A percentile compares a stretch with the other conserved stretches of the same genome.
phyloP scores from a whole-genome alignment of 2,113 vertebrate species.

The Holacanthus passer region DNA sequence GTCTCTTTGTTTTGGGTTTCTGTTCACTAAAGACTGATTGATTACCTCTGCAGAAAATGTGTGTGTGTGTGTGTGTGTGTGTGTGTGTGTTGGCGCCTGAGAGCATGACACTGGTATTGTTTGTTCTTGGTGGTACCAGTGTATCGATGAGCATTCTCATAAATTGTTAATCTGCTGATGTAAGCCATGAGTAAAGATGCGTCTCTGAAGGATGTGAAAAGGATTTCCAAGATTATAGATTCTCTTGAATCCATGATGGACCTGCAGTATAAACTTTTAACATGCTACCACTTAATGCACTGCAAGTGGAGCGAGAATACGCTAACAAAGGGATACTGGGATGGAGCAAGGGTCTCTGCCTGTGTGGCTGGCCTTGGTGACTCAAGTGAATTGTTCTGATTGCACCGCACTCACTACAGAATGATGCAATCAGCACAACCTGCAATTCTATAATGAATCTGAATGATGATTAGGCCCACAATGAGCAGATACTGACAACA shows the following conservation, averaged over 20 bases:
- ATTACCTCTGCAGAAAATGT: conserved; percentile 13
- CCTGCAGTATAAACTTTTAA: conserved; percentile 46
- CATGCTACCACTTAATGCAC: conserved; percentile 9
- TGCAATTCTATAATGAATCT: conserved; percentile 32
- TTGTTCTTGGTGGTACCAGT: conserved; percentile 8
- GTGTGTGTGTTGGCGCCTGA: background rate
- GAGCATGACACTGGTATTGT: background rate
- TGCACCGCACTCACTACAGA: conserved; percentile 22
- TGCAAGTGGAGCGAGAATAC: background rate
- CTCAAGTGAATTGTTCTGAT: conserved; percentile 41
- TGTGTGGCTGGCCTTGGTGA: background rate
- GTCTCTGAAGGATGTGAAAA: conserved; percentile 44
- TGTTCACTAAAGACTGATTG: conserved; percentile 7
- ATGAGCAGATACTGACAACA: conserved; percentile 48
- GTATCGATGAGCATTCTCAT: conserved; percentile 57
- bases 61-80: background rate
- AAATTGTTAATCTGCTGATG: conserved; percentile 63
- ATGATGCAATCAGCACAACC: conserved; percentile 44
- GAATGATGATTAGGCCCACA: conserved; percentile 39
- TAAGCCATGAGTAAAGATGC: conserved; percentile 22
- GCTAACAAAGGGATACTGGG: background rate
- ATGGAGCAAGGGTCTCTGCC: background rate
- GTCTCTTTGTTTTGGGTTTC: background rate
- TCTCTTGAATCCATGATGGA: conserved; percentile 19
- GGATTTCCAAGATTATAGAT: conserved; percentile 19